Evolutionary conservation across 2,797 vertebrate species (phyloP), one percentile per base, ranked within the genome.

Genomic region (Micropoecilia bifurca): DNA sequence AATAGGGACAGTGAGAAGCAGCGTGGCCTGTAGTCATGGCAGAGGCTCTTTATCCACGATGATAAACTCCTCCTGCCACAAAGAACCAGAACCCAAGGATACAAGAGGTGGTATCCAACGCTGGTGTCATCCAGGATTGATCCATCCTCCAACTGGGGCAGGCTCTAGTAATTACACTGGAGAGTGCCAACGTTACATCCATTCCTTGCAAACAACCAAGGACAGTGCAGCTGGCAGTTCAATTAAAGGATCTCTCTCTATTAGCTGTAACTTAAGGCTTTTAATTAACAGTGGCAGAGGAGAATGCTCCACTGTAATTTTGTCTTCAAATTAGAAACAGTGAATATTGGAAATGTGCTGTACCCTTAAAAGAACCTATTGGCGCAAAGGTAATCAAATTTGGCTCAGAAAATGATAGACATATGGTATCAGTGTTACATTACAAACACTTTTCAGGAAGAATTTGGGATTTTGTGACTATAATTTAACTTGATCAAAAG

Each of bases 81-180:
- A 59, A 77, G 72, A 86, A 84, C 85, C 83, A 88, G 73, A 80
- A 88, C 80, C 83, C 82, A 85, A 86, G 80, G 87, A 90, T 85
- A 90, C 78, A 79, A 81, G 78, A 75, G 22, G 72, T 87, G 71
- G 82, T 74, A 80, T 86, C 85, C 86, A 87, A 77, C 80, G 76
- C 48, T 71, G 66, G 73, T 87, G 89, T 85, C 89, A 83, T 71
- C 73, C 77, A 79, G 86, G 92, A 93, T 90, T 88, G 92, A 94
- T 93, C 88, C 86, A 46, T 78, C 78, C 76, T 88, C 80, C 85
- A 85, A 78, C 72, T 75, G 76, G 85, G 82, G 75, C 77, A 78
- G 90, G 88, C 88, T 83, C 71, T 80, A 75, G 85, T 95, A 93
- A 93, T 93, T 91, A 92, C 87, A 91, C 79, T 71, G 83, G 47